phyloP scores from a whole-genome alignment of 2,113 vertebrate genomes.

The Agelaius tricolor region DNA sequence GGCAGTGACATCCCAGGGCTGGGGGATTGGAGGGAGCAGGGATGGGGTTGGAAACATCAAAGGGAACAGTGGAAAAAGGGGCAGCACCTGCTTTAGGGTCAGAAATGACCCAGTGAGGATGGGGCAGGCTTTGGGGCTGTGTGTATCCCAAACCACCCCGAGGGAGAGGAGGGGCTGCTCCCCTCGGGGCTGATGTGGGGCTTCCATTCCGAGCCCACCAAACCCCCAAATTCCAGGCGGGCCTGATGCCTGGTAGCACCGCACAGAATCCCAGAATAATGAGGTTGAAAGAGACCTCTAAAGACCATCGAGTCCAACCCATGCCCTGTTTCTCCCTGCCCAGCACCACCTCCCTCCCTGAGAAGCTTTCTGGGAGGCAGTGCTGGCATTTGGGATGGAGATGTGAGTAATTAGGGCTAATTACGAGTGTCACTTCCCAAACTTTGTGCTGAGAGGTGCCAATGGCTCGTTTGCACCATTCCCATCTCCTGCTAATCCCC shows the following conservation, averaged over 20 bases:
- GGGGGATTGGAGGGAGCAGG: neutral
- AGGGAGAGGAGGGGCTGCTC: neutral
- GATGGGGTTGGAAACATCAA: neutral
- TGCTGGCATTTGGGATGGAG: neutral
- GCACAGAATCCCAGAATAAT: too few species aligned
- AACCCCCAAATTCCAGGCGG: neutral
- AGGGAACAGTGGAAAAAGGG: neutral
- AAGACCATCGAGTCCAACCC: too few species aligned
- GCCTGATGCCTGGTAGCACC: neutral
- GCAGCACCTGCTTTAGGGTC: neutral
- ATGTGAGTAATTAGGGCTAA: neutral
- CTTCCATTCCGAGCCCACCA: neutral
- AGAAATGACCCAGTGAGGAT: neutral
- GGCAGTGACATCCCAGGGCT: neutral
- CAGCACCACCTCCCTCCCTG: neutral
- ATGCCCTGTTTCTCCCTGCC: neutral
- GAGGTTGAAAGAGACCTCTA: too few species aligned
- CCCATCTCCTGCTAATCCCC: neutral
- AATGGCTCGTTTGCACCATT: neutral
- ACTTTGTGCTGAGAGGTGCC: neutral
- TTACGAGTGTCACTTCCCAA: neutral
- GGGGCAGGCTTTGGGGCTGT: neutral
- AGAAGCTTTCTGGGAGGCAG: neutral
- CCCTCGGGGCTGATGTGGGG: neutral
- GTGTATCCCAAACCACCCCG: rapidly evolving